Evolutionary conservation across 2,113 vertebrate genomes (phyloP), one percentile per base, ranked within the genome.

Genomic region (Prinia subflava): DNA sequence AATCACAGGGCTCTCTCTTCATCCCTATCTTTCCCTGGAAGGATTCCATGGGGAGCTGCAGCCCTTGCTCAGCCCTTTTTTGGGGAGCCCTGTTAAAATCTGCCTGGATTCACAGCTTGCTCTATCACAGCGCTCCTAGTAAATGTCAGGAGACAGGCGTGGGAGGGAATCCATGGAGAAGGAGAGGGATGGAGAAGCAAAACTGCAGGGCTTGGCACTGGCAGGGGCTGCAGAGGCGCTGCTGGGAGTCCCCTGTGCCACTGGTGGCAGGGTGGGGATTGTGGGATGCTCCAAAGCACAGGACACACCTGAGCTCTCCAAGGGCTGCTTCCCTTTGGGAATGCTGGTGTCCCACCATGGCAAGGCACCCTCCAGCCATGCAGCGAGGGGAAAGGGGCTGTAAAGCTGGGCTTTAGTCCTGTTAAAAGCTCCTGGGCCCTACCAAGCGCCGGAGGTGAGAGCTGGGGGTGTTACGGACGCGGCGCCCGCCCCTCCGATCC

Each of bases 321-420:
- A 16, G 60, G 63, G 37, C 53, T 73, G 71, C 35, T 73, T 74
- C 11, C 60, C 59, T 12, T 1, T 9, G 69, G 92, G 44, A 41
- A 20, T 74, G 76, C 64, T 56, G 89, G 1, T 75, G 18, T 87
- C 79, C 87, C 21, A 4, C 49, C 1, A 1, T 1, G 23, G 84
- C 84, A 75, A 75, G 47, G 70, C 83, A 73, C 53, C 63, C 81
- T 83, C 20, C 5, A n/a, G 31, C 77, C 83, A 37, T 91, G 91
- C 91, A 87, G 90, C 28, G 6, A 88, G 50, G 46, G 74, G 37
- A 73, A 71, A 9, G 60, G 60, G 44, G 42, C 73, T 95, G 85
- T 57, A 22, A 97, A 96, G 95, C 92, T 92, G 81, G 73, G 92
- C 93, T 96, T 97, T 96, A 95, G 94, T 95, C 85, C 94, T 96